Conservation (phyloP, 2,797 vertebrate species). For the Harpagifer antarcticus region DNA sequence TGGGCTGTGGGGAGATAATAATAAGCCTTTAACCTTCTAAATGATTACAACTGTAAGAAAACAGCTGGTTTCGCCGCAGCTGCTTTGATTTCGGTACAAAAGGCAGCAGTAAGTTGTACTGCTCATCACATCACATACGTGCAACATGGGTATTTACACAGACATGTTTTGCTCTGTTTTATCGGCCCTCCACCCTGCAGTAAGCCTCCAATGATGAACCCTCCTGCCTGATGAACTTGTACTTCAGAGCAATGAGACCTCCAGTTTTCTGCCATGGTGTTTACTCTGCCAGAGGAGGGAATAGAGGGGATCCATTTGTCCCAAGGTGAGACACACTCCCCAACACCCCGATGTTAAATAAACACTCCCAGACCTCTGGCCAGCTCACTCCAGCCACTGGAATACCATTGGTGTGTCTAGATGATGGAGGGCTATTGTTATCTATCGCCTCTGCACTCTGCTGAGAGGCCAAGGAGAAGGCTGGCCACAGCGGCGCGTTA, state of each 20-base stretch:
- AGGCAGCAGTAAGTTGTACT: neutral
- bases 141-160: constrained; percentile 10
- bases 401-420: constrained; percentile 79
- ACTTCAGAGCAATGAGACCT: constrained; percentile 70
- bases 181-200: constrained; percentile 23
- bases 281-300: constrained; percentile 75
- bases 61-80: constrained; percentile 52
- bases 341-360: constrained; percentile 79
- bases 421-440: constrained; percentile 86
- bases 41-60: constrained; percentile 76
- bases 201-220: constrained; percentile 49
- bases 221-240: constrained; percentile 75
- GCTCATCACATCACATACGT: constrained; percentile 14
- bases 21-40: constrained; percentile 80
- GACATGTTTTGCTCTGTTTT: constrained; percentile 16
- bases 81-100: constrained; percentile 16
- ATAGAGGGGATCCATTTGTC: constrained; percentile 75
- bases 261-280: constrained; percentile 70
- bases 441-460: constrained; percentile 80
- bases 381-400: constrained; percentile 73
- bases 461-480: constrained; percentile 71
- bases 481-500: constrained; percentile 48
- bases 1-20: constrained; percentile 77
- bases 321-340: constrained; percentile 78
- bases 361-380: constrained; percentile 82